Conservation (phyloP, 2,113 vertebrate genomes). For the Melanerpes formicivorus region DNA sequence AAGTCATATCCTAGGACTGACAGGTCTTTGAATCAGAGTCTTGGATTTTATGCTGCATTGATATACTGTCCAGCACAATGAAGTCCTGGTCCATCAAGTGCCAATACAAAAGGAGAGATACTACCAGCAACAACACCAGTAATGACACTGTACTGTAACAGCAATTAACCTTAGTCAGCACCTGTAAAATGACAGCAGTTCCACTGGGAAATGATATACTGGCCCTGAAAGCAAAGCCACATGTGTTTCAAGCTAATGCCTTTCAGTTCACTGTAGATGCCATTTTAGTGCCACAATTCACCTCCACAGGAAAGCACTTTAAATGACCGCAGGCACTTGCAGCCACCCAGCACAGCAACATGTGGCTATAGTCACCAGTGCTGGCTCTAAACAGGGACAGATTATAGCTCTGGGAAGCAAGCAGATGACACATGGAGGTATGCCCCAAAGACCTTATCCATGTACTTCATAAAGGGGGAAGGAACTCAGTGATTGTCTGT, state of each 20-base stretch:
- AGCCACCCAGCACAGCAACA: not conserved
- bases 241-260: not conserved
- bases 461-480: not conserved
- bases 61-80: not conserved
- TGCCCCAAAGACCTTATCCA: not conserved
- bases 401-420: not conserved
- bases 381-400: not conserved
- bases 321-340: not conserved
- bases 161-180: not conserved
- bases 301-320: not conserved
- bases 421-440: not conserved
- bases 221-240: not conserved
- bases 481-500: not conserved
- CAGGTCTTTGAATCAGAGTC: not conserved
- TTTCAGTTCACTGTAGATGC: not conserved
- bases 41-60: accelerated
- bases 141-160: not conserved
- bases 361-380: not conserved
- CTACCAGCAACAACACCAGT: not conserved
- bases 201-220: not conserved
- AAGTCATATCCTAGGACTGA: not conserved
- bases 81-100: not conserved
- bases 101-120: not conserved
- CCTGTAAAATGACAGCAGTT: not conserved
- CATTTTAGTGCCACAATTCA: not conserved